phyloP scores from a whole-genome alignment of 2,797 vertebrate genomes.

The Halcyon badia region DNA sequence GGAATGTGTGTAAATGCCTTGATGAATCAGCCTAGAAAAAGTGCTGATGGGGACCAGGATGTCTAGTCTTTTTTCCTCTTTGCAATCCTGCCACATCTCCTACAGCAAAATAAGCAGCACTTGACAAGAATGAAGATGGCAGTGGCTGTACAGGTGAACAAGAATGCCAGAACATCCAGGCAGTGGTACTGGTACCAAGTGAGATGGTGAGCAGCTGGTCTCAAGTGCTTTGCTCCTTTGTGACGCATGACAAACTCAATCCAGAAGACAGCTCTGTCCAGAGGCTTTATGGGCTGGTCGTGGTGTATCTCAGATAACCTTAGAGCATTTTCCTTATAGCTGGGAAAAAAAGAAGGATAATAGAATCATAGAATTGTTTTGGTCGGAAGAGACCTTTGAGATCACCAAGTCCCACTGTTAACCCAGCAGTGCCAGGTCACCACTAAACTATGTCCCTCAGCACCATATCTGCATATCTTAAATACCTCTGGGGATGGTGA shows the following conservation, averaged over 20 bases:
- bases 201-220: conserved; percentile 87
- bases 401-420: not conserved
- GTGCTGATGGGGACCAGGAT: not conserved
- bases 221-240: conserved; percentile 87
- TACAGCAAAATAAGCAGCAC: conserved; percentile 73
- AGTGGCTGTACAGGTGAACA: conserved; percentile 59
- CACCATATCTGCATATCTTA: not conserved
- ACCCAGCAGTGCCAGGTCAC: not conserved
- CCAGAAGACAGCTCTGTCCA: conserved; percentile 89
- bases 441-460: not conserved
- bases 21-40: not conserved
- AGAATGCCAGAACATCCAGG: conserved; percentile 84
- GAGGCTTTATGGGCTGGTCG: conserved; percentile 84
- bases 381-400: not conserved
- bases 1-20: not conserved
- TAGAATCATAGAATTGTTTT: not conserved
- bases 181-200: conserved; percentile 91
- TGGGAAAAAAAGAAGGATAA: conserved; percentile 24
- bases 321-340: conserved; percentile 84
- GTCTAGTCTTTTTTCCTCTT: conserved; percentile 73
- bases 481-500: not conserved
- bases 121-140: conserved; percentile 67
- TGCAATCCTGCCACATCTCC: conserved; percentile 56
- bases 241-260: conserved; percentile 89
- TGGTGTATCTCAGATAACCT: conserved; percentile 86